Percentiles rank a stretch among this genome's conserved stretches.
Evolutionary conservation across 2,113 vertebrate species (phyloP).

Genomic region (Syngnathoides biaculeatus): DNA sequence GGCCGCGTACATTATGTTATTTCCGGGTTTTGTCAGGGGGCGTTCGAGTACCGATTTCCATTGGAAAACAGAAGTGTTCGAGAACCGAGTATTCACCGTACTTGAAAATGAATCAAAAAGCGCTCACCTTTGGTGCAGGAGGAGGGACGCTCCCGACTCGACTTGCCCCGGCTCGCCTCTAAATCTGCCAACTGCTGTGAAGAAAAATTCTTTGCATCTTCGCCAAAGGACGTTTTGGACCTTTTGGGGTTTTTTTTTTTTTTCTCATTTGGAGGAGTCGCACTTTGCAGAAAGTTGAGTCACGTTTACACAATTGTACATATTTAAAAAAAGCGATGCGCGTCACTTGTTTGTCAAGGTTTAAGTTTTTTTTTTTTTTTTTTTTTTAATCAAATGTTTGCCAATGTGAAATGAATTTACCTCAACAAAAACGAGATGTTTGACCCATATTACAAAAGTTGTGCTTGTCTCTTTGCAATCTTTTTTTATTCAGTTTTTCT

Average conservation of each 20-base stretch:
- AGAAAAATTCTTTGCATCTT: too few relatives aligned
- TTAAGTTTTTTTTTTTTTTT: neutral
- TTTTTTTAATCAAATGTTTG: too few relatives aligned
- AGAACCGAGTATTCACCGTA: too few relatives aligned
- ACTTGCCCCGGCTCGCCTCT: conserved; percentile 65
- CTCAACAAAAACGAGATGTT: neutral
- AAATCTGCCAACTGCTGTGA: conserved; percentile 8
- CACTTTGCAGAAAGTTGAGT: neutral
- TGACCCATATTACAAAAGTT: neutral
- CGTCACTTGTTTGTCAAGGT: neutral
- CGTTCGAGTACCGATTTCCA: too few relatives aligned
- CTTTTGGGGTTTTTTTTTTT: neutral
- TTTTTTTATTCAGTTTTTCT: neutral
- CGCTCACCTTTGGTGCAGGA: conserved; percentile 52
- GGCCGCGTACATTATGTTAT: too few relatives aligned
- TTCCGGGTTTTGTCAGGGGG: too few relatives aligned
- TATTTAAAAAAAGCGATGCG: neutral
- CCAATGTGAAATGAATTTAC: neutral
- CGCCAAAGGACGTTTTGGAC: neutral
- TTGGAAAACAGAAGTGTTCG: too few relatives aligned
- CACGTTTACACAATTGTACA: neutral
- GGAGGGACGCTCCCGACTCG: conserved; percentile 69
- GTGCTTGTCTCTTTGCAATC: neutral
- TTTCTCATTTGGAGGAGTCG: neutral
- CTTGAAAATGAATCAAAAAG: too few relatives aligned